Conservation (phyloP, 53 echinoderm and acorn worm species). For the Paracentrotus lividus region DNA sequence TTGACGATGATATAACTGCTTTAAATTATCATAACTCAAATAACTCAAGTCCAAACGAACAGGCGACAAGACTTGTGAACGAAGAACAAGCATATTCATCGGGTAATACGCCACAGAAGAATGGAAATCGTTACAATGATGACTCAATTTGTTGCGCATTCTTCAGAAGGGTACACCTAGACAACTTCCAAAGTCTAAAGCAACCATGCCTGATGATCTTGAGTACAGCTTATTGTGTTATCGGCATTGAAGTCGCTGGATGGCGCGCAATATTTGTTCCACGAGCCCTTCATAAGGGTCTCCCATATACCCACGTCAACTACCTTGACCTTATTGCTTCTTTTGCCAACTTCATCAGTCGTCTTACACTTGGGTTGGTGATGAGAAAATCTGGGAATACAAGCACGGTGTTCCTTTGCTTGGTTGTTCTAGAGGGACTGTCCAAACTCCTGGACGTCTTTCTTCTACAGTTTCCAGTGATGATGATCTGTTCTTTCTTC, state of each 20-base stretch:
- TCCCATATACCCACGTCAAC: background rate
- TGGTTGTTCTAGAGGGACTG: background rate
- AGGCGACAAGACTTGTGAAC: background rate
- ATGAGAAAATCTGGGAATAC: background rate
- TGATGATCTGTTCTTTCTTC: background rate
- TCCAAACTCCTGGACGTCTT: constrained; percentile 12
- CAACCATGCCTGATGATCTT: background rate
- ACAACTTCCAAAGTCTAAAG: background rate
- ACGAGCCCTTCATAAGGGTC: background rate
- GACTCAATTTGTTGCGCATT: too few relatives aligned
- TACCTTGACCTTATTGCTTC: background rate
- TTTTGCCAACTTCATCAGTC: background rate
- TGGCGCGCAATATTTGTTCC: constrained; percentile 9
- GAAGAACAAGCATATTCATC: background rate
- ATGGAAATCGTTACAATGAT: background rate
- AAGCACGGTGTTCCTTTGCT: background rate
- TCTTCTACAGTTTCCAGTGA: constrained; percentile 2
- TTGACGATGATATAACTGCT: background rate
- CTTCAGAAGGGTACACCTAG: background rate
- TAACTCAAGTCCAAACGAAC: background rate
- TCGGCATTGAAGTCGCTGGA: background rate
- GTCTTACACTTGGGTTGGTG: background rate
- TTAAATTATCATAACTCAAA: background rate
- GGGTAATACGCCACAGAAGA: background rate
- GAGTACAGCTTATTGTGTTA: background rate